Evolutionary conservation across 2,113 vertebrate genomes (phyloP), one percentile per base, ranked within the genome.

Genomic region (Collichthys lucidus): DNA sequence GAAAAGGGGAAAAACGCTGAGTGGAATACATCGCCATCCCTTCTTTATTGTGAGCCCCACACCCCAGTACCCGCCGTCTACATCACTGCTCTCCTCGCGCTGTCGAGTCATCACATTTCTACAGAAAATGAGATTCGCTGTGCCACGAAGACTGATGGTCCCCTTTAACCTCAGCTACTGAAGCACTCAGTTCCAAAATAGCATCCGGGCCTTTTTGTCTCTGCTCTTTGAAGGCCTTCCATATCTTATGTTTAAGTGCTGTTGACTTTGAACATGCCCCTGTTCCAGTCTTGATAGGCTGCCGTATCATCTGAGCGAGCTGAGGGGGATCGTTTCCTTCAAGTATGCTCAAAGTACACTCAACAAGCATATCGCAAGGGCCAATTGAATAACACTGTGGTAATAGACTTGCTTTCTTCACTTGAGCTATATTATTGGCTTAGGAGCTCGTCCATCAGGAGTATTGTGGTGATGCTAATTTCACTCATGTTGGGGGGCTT

Each of bases 91-190:
- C 52, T 76, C 88, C 64, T 55, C 77, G 47, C 5, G 59, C 50
- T 83, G 88, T 86, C 15, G 80, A 92, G 75, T 93, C 92, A 91
- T 92, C 93, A 85, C 80, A 89, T 92, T 90, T 83, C 52, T 24
- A 55, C 12, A 11, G 83, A 85, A 91, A 92, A 91, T 85, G 64
- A 88, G 86, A 90, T 90, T 92, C 47, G 61, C 80, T 24, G 77
- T 78, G 81, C 77, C 83, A 61, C 40, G 2, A 82, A 88, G 86
- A 91, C 80, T 71, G 88, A 93, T 82, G 82, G 87, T 86, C 84
- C 74, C 81, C 86, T 91, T 90, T 89, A 88, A 90, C 91, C 90
- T 87, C 77, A 2, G 64, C 83, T 50, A 63, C 85, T 69, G 80
- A 83, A 71, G 80, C 83, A 69, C 82, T 72, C 64, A 4, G 0